phyloP scores from a whole-genome alignment of 1,140 invertebrate genomes.

The Leptinotarsa texana region DNA sequence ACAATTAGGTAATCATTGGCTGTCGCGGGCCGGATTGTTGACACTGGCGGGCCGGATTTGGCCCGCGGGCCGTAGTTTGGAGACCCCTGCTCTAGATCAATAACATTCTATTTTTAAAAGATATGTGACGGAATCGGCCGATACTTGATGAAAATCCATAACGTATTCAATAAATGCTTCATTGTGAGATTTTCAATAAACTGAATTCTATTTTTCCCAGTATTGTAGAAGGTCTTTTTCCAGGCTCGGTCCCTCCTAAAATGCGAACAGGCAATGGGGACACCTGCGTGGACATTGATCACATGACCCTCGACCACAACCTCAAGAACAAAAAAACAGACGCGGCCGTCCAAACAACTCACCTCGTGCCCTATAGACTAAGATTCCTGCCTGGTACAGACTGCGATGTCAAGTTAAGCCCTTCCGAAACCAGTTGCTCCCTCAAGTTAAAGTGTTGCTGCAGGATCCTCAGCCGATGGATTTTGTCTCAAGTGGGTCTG shows the following conservation, averaged over 20 bases:
- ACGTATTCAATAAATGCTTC: too few species aligned
- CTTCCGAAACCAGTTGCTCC: slow-evolving; percentile 40
- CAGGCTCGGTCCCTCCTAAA: slow-evolving; percentile 37
- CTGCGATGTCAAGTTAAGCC: slow-evolving; percentile 46
- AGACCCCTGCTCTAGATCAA: too few species aligned
- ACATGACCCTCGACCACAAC: slow-evolving; percentile 50
- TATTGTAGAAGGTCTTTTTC: neutral
- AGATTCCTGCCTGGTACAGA: slow-evolving; percentile 57
- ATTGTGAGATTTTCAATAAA: too few species aligned
- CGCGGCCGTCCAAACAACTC: slow-evolving; percentile 56
- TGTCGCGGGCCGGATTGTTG: too few species aligned
- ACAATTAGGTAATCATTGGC: too few species aligned
- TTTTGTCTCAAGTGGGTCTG: slow-evolving; percentile 58
- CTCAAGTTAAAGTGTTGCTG: slow-evolving; percentile 45
- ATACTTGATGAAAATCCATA: too few species aligned
- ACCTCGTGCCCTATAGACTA: slow-evolving; percentile 57
- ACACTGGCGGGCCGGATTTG: too few species aligned
- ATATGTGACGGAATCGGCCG: too few species aligned
- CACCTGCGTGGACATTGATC: slow-evolving; percentile 47
- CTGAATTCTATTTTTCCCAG: too few species aligned
- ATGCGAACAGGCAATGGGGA: slow-evolving; percentile 47
- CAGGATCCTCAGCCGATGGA: slow-evolving; percentile 51
- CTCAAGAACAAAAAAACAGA: slow-evolving; percentile 42
- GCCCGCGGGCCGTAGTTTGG: too few species aligned
- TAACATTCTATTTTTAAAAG: too few species aligned